Conservation (phyloP, 1,140 invertebrate species). For the Aphelenchoides avenae region DNA sequence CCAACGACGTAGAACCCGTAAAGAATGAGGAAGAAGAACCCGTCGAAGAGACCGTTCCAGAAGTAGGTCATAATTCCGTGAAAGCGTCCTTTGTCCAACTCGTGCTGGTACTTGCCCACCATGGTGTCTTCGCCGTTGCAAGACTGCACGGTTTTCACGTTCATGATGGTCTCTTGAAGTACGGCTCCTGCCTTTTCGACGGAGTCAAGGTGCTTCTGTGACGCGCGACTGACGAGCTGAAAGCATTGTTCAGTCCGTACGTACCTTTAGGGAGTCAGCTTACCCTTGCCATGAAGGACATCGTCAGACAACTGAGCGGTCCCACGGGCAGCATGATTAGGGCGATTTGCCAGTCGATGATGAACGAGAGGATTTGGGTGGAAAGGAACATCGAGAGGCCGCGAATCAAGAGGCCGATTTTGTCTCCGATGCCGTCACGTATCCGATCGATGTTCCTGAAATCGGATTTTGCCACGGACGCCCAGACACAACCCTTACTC, state of each 20-base stretch:
- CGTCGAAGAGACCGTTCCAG: conserved; percentile 40
- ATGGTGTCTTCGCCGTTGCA: conserved; percentile 75
- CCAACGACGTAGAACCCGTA: conserved; percentile 29
- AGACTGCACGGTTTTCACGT: conserved; percentile 73
- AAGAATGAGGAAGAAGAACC: conserved; percentile 38
- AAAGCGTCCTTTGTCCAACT: conserved; percentile 26
- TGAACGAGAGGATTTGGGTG: conserved; percentile 25
- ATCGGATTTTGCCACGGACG: conserved; percentile 1
- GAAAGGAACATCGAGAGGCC: conserved; percentile 19
- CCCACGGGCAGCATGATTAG: conserved; percentile 34
- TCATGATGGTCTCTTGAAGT: conserved; percentile 49
- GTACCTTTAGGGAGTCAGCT: background rate
- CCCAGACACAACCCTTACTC: conserved; percentile 69
- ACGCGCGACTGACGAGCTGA: conserved; percentile 25
- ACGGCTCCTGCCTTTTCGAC: conserved; percentile 32
- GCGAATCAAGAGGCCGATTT: conserved; percentile 74
- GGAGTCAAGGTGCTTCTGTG: conserved; percentile 21
- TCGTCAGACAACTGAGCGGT: conserved; percentile 24
- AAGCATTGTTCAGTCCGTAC: background rate
- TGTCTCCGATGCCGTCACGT: conserved; percentile 82
- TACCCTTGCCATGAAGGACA: conserved; percentile 33
- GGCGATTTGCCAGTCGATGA: conserved; percentile 39
- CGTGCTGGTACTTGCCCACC: conserved; percentile 39
- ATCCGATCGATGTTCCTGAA: conserved; percentile 77
- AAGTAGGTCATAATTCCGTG: conserved; percentile 31